Evolutionary conservation across 2,797 vertebrate genomes (phyloP).

Genomic region (Mycteria americana): DNA sequence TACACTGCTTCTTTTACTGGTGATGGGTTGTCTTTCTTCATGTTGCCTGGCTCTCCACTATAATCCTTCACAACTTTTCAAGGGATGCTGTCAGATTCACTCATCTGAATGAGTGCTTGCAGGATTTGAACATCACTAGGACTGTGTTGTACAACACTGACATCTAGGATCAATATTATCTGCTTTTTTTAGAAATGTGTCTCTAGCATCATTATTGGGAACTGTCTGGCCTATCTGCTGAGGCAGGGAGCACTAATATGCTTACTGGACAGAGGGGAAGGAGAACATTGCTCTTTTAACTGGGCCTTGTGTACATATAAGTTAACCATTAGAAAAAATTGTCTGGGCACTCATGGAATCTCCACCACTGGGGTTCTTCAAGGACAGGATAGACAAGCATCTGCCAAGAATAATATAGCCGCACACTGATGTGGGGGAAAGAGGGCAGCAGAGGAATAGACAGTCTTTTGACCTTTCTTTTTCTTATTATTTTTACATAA

Average conservation of each 20-base stretch:
- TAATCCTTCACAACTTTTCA: background rate
- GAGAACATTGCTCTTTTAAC: background rate
- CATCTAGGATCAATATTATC: background rate
- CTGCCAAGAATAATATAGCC: background rate
- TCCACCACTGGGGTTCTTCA: background rate
- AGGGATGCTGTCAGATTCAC: background rate
- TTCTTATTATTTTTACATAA: background rate
- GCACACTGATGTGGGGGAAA: rapidly evolving
- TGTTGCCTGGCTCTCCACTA: background rate
- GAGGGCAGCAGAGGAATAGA: background rate
- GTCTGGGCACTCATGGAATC: rapidly evolving
- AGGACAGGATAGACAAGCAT: background rate
- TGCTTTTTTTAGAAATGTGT: background rate
- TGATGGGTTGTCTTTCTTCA: background rate
- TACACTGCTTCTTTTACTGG: background rate
- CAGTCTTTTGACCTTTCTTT: background rate
- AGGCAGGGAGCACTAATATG: background rate
- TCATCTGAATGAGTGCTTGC: background rate
- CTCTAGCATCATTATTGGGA: background rate
- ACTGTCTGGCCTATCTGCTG: background rate
- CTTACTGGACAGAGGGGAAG: background rate
- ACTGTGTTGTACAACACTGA: background rate
- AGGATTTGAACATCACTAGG: background rate
- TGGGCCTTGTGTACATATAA: background rate
- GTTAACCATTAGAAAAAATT: background rate